These are phyloP conservation scores for Acipenser ruthenus DNA, from an alignment of 2,797 vertebrate genomes.

Conservation along the genomic window DNA sequence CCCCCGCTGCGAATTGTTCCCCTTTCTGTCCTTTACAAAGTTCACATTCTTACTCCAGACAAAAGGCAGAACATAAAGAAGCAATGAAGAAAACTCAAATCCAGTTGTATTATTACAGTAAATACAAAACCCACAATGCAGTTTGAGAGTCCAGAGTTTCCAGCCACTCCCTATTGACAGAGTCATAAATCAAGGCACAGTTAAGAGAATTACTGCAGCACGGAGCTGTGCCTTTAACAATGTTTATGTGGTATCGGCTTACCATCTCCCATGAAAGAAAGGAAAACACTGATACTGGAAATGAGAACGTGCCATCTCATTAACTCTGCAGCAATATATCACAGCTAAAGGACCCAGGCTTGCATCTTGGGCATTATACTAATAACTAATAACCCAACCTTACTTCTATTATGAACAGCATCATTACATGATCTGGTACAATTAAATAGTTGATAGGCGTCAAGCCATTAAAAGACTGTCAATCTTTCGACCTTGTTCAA, in stretches of 20 bases:
- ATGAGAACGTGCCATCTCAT: constrained; percentile 48
- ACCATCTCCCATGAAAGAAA: constrained; percentile 57
- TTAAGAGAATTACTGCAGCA: constrained; percentile 88
- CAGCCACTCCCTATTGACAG: constrained; percentile 75
- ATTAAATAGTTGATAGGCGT: constrained; percentile 44
- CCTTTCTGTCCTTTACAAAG: constrained; percentile 11
- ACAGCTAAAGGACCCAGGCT: constrained; percentile 40
- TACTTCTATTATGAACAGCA: constrained; percentile 42
- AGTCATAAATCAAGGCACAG: constrained; percentile 84
- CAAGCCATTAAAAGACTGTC: constrained; percentile 39
- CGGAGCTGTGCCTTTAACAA: constrained; percentile 73
- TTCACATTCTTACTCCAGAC: constrained; percentile 20
- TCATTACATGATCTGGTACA: constrained; percentile 43
- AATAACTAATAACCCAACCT: constrained; percentile 48
- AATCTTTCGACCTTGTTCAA: constrained; percentile 11
- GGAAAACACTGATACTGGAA: constrained; percentile 43
- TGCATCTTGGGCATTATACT: constrained; percentile 38
- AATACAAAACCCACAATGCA: constrained; percentile 62
- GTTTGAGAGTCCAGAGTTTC: constrained; percentile 53
- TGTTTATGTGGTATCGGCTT: constrained; percentile 74
- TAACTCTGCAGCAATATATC: constrained; percentile 50
- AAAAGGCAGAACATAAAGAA: constrained; percentile 20
- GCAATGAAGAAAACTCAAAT: constrained; percentile 36
- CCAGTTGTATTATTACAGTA: constrained; percentile 68
- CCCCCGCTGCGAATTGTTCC: constrained; percentile 5